Percentiles rank a stretch among this genome's conserved stretches.
These are phyloP conservation scores for Hydrophis major DNA, from an alignment of 2,797 vertebrate species.

Conservation along the genomic window DNA sequence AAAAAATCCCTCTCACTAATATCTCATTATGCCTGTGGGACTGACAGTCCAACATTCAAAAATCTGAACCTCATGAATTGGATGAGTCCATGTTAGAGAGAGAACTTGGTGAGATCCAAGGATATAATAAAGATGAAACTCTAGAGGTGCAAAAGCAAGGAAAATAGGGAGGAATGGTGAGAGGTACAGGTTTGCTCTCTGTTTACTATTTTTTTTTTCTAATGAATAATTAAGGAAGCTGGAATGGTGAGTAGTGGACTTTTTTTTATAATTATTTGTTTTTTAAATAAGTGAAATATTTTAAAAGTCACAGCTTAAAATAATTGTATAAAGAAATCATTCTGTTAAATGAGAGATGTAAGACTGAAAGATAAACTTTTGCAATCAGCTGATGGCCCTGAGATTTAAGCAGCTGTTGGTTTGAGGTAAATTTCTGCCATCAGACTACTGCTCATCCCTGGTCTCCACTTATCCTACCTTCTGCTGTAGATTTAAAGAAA, in stretches of 20 bases:
- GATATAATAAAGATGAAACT: not conserved
- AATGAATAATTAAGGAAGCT: not conserved
- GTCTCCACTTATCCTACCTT: not conserved
- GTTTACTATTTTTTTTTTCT: not conserved
- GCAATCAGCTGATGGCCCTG: not conserved
- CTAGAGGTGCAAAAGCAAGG: not conserved
- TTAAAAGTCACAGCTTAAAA: not conserved
- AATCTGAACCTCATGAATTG: not conserved
- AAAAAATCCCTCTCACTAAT: not conserved
- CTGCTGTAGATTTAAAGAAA: not conserved
- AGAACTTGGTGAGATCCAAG: not conserved
- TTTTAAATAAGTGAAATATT: not conserved
- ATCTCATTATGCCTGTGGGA: not conserved
- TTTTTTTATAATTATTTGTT: not conserved
- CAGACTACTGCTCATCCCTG: not conserved
- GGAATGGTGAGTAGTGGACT: not conserved
- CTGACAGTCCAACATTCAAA: not conserved
- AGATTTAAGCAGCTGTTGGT: not conserved
- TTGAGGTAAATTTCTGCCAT: not conserved
- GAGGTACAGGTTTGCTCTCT: not conserved
- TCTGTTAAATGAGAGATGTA: not conserved
- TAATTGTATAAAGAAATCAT: not conserved
- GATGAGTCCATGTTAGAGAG: not conserved
- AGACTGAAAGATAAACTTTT: not conserved
- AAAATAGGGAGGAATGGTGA: not conserved